Evolutionary conservation across 2,888 invertebrate genomes (phyloP).

Genomic region (Lasioglossum leucozonium): DNA sequence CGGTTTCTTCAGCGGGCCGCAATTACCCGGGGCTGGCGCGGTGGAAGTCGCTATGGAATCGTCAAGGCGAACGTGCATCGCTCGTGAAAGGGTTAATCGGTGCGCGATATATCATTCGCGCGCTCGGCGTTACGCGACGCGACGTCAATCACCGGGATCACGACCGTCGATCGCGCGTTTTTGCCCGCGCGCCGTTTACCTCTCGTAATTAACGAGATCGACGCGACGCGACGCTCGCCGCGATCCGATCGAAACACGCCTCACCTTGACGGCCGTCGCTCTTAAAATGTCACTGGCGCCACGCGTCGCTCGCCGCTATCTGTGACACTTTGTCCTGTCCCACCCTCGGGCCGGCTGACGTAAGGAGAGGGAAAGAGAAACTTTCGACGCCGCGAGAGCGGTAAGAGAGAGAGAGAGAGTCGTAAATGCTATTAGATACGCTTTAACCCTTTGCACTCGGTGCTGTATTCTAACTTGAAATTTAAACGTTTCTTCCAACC

Average conservation of each 20-base stretch:
- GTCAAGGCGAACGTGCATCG: conserved; percentile 49
- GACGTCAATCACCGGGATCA: conserved; percentile 38
- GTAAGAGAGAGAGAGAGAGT: no score
- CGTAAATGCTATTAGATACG: no score
- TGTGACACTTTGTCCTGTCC: not conserved
- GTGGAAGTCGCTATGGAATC: conserved; percentile 27
- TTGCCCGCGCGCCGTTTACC: conserved; percentile 19
- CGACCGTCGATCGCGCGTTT: conserved; percentile 44
- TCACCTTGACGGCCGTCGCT: conserved; percentile 11
- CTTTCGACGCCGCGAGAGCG: not conserved
- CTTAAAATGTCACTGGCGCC: conserved; percentile 18
- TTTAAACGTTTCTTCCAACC: no score
- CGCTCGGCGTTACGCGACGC: conserved; percentile 19
- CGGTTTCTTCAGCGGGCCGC: conserved; percentile 14
- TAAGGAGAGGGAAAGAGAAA: not conserved
- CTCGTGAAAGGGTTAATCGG: conserved; percentile 60
- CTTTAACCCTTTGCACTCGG: no score
- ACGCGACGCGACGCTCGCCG: not conserved
- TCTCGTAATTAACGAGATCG: conserved; percentile 49
- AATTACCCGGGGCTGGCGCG: conserved; percentile 18
- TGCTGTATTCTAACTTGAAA: no score
- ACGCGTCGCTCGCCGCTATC: not conserved
- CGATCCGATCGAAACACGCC: conserved; percentile 18
- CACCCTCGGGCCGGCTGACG: not conserved
- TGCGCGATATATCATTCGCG: conserved; percentile 56